Base-by-base conservation (phyloP, 2,113 vertebrate genomes). In the Haplochromis vanheusdeni region DNA sequence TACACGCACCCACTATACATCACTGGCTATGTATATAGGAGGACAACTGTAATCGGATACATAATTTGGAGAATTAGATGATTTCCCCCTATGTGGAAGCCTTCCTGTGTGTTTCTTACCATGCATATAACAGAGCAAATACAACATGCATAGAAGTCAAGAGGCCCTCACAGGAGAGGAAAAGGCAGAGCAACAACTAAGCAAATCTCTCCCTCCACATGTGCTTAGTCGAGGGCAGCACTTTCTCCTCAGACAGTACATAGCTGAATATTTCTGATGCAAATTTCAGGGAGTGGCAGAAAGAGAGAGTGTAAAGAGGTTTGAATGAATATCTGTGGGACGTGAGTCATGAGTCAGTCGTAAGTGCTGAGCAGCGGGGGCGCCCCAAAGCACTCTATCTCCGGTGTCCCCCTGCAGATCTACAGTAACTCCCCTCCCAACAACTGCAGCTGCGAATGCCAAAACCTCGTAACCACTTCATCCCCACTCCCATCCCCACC, bases 321-420 rank as follows among this genome's bases (percentile, higher is more conserved):
- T 12, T 21, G 31, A 90, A 49, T 9, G 9, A 70, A 56, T 51
- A 17, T 89, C 81, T 84, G 73, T 81, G 82, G 55, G 89, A 86
- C 56, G 16, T 91, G 89, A 95, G 89, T 91, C 92, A 93, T 93
- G 89, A 93, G 84, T 86, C 89, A 83, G 87, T 80, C 70, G 68
- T 81, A 81, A 89, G 90, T 88, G 86, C 28, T 14, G 60, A 70
- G 55, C 87, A 54, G 47, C 13, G 5, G 62, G 54, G 84, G 37
- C 16, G 11, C 73, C 82, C 81, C 80, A 26, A 54, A 81, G 23
- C 16, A 9, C 87, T 62, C 58, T n/a, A 40, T 87, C 88, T 80
- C 84, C 40, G 51, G 82, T 82, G 75, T 85, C 90, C 89, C 82
- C 58, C 73, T 52, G 21, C 82, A 85, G 47, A 87, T 83, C 42